Conservation (phyloP, 2,113 vertebrate genomes). For the Talpa occidentalis region DNA sequence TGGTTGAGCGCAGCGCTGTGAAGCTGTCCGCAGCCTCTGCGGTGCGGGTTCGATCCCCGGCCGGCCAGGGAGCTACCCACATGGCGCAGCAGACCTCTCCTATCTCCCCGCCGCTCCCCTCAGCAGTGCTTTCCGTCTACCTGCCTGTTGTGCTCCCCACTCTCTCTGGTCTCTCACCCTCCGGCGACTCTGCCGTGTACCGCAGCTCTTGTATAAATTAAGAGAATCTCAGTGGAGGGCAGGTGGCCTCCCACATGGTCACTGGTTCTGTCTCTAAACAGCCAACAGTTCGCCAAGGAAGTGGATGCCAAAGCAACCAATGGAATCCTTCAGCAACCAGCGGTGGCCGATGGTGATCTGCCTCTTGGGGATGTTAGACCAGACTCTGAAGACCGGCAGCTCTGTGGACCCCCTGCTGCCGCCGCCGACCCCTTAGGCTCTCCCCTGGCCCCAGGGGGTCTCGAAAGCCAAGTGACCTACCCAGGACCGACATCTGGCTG, state of each 20-base stretch:
- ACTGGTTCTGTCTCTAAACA: constrained; percentile 58
- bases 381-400: constrained; percentile 80
- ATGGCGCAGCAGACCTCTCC: no score
- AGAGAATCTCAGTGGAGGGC: no score
- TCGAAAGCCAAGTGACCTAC: constrained; percentile 28
- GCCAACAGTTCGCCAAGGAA: constrained; percentile 70
- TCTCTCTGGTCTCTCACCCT: no score
- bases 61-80: no score
- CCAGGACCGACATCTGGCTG: not conserved
- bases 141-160: no score
- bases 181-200: no score
- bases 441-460: constrained; percentile 61
- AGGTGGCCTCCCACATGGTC: not conserved
- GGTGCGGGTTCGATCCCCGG: no score
- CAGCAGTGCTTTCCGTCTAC: no score
- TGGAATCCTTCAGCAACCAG: constrained; percentile 68
- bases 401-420: constrained; percentile 84
- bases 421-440: constrained; percentile 70
- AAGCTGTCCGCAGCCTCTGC: no score
- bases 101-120: no score
- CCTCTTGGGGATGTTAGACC: constrained; percentile 69
- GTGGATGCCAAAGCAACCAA: not conserved
- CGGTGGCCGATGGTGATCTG: not conserved
- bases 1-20: no score
- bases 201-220: no score